Conservation (phyloP, 2,888 invertebrate genomes). For the Drosophila lacicola region DNA sequence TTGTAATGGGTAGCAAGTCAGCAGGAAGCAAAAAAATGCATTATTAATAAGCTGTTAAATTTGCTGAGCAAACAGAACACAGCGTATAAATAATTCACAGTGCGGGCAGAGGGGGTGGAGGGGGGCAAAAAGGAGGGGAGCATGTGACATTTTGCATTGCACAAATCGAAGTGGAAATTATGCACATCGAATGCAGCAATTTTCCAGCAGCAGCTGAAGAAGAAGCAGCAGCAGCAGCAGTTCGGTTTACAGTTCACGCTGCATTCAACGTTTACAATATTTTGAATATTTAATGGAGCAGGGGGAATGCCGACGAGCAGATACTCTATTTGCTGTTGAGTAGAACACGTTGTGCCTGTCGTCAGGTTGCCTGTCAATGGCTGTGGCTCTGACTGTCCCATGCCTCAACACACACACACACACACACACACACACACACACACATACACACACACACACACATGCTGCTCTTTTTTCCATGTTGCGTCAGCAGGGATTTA, state of each 20-base stretch:
- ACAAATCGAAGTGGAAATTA: slow-evolving; percentile 77
- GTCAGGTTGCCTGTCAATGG: slow-evolving; percentile 43
- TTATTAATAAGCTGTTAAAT: slow-evolving; percentile 80
- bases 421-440: slow-evolving; percentile 21
- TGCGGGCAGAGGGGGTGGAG: slow-evolving; percentile 3
- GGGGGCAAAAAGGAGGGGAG: not conserved
- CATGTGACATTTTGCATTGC: slow-evolving; percentile 61
- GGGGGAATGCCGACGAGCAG: slow-evolving; percentile 21
- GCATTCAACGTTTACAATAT: slow-evolving; percentile 74
- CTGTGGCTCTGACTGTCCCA: slow-evolving; percentile 53
- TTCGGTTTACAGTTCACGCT: slow-evolving; percentile 39
- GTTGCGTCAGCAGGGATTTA: not conserved
- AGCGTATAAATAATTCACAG: slow-evolving; percentile 69
- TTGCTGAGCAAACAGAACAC: slow-evolving; percentile 77
- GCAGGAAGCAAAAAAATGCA: slow-evolving; percentile 62
- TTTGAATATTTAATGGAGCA: slow-evolving; percentile 73
- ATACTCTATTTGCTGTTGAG: slow-evolving; percentile 34
- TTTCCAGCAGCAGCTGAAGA: slow-evolving; percentile 18
- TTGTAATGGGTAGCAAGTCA: slow-evolving; percentile 61
- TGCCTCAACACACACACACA: slow-evolving; percentile 33
- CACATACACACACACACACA: slow-evolving; percentile 34
- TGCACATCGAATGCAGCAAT: slow-evolving; percentile 67
- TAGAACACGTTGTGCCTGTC: not conserved
- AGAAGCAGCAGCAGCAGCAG: slow-evolving; percentile 6
- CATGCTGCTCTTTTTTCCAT: slow-evolving; percentile 10